Evolutionary conservation across 2,113 vertebrate species (phyloP).

Genomic region (Artemisiospiza belli): DNA sequence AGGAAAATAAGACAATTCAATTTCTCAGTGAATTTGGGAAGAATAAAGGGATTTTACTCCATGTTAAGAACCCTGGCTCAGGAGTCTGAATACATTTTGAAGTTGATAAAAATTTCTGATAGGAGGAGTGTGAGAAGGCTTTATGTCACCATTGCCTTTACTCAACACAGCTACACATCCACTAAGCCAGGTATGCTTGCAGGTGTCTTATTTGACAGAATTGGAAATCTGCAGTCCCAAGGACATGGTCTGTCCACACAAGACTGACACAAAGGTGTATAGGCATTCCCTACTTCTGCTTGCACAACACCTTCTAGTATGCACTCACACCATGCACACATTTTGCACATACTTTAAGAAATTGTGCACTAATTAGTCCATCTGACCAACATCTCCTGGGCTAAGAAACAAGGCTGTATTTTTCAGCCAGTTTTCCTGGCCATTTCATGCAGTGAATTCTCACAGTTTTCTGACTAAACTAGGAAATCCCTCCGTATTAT

Average conservation of each 20-base stretch:
- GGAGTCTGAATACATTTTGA: not conserved
- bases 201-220: not conserved
- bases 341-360: not conserved
- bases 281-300: not conserved
- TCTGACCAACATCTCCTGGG: not conserved
- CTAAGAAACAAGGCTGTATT: not conserved
- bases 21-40: not conserved
- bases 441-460: not conserved
- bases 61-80: not conserved
- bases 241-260: not conserved
- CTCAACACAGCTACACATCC: not conserved
- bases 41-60: not conserved
- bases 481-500: not conserved
- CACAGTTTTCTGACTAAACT: not conserved
- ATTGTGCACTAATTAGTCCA: not conserved
- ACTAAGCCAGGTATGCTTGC: not conserved
- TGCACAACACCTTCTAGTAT: not conserved
- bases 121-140: not conserved
- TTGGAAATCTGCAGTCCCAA: not conserved
- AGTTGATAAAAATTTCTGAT: not conserved
- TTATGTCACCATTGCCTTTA: not conserved
- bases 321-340: not conserved
- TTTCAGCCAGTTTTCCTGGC: not conserved
- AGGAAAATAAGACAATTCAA: not conserved
- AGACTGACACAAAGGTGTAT: not conserved